These are phyloP conservation scores for Lamellibrachia columna DNA, from an alignment of 2,888 invertebrate species.

Conservation along the genomic window DNA sequence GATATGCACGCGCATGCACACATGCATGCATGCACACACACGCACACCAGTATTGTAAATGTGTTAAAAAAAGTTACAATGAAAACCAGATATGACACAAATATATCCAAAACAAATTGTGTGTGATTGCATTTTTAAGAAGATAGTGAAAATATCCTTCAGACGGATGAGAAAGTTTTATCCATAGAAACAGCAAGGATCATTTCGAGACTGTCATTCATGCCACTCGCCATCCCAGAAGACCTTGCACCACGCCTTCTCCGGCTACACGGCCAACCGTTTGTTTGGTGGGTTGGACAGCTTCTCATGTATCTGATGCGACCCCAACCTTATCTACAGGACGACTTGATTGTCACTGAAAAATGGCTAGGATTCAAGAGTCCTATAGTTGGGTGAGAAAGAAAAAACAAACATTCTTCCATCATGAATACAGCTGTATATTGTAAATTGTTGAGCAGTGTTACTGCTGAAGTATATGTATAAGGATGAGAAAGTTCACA, in stretches of 20 bases:
- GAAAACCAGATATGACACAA: no score
- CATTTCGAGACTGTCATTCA: background rate
- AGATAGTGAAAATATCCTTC: background rate
- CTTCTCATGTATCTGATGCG: conserved; percentile 90
- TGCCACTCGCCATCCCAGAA: background rate
- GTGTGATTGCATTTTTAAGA: background rate
- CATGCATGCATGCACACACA: no score
- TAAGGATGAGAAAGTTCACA: background rate
- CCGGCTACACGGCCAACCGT: conserved; percentile 88
- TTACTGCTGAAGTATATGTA: background rate
- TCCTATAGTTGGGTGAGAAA: conserved; percentile 88
- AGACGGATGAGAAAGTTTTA: background rate
- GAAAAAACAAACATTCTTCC: background rate
- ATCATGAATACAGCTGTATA: background rate
- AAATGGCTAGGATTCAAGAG: conserved; percentile 81
- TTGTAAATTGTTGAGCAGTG: background rate
- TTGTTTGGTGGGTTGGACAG: conserved; percentile 98
- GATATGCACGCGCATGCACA: no score
- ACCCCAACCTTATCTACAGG: conserved; percentile 79
- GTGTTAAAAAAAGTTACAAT: no score
- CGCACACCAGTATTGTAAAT: no score
- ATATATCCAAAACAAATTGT: no score
- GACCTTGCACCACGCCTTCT: background rate
- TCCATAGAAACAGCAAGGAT: background rate
- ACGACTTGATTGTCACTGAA: conserved; percentile 79